Evolutionary conservation across 23 tunicate species (phyloP).

Genomic region (Corella eumyota): DNA sequence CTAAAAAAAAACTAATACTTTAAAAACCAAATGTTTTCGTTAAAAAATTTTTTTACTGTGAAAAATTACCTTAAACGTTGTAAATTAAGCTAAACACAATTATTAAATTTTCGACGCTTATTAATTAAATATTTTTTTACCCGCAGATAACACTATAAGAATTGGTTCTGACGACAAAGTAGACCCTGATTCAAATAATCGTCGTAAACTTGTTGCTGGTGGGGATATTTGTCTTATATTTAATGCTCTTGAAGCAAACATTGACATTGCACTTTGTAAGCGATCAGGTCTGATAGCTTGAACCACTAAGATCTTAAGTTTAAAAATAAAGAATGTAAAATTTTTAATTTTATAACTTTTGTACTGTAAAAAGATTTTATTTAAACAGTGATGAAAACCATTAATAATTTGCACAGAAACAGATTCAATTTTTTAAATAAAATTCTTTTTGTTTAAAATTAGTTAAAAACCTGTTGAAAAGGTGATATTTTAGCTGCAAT

Average conservation of each 20-base stretch:
- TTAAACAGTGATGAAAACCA: neutral
- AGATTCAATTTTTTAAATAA: too few species aligned
- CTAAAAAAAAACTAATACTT: slow-evolving; percentile 1
- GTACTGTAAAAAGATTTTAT: neutral
- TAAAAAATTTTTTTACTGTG: too few species aligned
- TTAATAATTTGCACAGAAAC: too few species aligned
- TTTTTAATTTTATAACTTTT: neutral
- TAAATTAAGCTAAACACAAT: too few species aligned
- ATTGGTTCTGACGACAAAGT: slow-evolving; percentile 61
- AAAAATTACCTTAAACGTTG: too few species aligned
- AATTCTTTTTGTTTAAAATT: neutral
- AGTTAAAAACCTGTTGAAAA: slow-evolving; percentile 58
- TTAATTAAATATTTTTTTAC: slow-evolving; percentile 13
- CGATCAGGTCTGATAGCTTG: slow-evolving; percentile 89
- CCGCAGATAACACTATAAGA: slow-evolving; percentile 59
- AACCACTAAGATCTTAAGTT: slow-evolving; percentile 45
- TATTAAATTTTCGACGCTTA: too few species aligned
- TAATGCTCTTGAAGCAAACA: slow-evolving; percentile 53
- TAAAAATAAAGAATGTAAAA: neutral
- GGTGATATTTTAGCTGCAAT: slow-evolving; percentile 51
- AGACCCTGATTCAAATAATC: slow-evolving; percentile 51
- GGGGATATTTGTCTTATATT: slow-evolving; percentile 54
- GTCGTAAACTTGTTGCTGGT: slow-evolving; percentile 55
- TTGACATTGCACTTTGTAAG: slow-evolving; percentile 73
- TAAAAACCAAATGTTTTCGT: too few species aligned